Evolutionary conservation across 2,113 vertebrate species (phyloP).

Genomic region (Mobula birostris): DNA sequence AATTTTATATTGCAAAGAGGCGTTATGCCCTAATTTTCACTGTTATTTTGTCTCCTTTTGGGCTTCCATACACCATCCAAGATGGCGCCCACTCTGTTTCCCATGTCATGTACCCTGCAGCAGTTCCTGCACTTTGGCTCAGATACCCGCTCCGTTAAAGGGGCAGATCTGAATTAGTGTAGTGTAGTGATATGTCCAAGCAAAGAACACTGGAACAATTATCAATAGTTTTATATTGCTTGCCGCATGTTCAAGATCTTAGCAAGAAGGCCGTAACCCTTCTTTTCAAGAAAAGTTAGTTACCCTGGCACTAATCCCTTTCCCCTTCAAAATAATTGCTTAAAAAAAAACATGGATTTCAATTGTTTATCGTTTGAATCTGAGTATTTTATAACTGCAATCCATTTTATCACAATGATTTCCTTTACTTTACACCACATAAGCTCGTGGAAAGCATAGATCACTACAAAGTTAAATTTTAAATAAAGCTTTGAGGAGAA

Average conservation of each 20-base stretch:
- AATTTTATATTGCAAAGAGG: neutral
- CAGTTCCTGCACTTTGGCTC: neutral
- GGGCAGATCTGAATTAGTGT: neutral
- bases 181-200: neutral
- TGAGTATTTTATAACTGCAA: neutral
- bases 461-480: neutral
- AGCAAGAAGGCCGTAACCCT: neutral
- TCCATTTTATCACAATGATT: neutral
- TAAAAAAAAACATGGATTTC: neutral
- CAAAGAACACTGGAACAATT: neutral
- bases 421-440: neutral
- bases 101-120: neutral
- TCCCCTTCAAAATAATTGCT: neutral
- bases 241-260: neutral
- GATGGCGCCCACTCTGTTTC: neutral
- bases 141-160: neutral
- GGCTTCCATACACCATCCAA: neutral
- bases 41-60: no score
- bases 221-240: neutral
- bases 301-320: neutral
- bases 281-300: neutral
- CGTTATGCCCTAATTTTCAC: neutral
- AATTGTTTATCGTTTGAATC: neutral
- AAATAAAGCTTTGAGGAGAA: neutral
- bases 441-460: neutral